phyloP scores from a whole-genome alignment of 2,113 vertebrate species.

The Gavialis gangeticus region DNA sequence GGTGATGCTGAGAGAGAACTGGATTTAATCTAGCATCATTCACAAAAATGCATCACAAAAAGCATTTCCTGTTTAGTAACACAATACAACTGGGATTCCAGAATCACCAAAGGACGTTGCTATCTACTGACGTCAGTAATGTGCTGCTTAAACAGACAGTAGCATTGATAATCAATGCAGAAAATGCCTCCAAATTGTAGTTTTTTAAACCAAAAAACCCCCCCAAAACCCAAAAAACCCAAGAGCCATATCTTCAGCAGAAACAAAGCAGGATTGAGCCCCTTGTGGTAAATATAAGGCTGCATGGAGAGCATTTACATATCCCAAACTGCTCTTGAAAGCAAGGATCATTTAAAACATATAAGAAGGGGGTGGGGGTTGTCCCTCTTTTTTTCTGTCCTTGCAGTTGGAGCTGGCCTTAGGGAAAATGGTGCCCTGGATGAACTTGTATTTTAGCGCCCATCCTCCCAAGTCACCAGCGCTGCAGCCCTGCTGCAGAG shows the following conservation, averaged over 20 bases:
- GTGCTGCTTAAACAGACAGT: accelerated
- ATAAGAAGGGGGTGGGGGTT: too few species aligned
- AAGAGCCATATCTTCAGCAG: neutral
- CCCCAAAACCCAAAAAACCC: neutral
- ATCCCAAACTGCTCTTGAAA: too few species aligned
- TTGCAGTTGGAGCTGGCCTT: too few species aligned
- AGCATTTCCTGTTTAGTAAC: neutral
- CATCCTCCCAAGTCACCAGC: too few species aligned
- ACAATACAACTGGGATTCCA: accelerated
- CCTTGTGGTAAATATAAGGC: neutral
- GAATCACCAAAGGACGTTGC: neutral
- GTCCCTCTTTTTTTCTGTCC: too few species aligned
- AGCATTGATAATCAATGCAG: accelerated
- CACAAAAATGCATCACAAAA: neutral
- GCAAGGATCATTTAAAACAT: too few species aligned
- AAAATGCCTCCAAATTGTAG: neutral
- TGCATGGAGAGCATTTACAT: neutral
- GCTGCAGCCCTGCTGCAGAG: too few species aligned
- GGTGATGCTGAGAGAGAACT: neutral
- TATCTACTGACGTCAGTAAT: accelerated
- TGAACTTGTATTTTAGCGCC: too few species aligned
- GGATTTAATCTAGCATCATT: neutral
- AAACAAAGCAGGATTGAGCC: neutral
- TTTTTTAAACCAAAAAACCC: neutral
- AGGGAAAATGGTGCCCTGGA: too few species aligned